Percentiles rank a stretch among this genome's conserved stretches.
Evolutionary conservation across 2,113 vertebrate genomes (phyloP).

Genomic region (Emydura subglobosa): DNA sequence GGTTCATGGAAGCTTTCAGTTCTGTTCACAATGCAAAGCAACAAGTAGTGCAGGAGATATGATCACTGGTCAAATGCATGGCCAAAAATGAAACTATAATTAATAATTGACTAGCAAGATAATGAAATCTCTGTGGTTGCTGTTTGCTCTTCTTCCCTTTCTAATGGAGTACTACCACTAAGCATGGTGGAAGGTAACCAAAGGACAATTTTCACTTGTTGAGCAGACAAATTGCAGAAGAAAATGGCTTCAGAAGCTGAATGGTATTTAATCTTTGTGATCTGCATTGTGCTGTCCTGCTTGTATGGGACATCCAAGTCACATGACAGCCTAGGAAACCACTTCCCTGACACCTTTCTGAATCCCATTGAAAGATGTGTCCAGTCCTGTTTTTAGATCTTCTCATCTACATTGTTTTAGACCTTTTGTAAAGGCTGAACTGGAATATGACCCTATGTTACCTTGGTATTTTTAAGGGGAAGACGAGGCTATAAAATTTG

Average conservation of each 20-base stretch:
- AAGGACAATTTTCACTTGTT: accelerated
- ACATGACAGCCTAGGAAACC: accelerated
- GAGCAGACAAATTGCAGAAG: accelerated
- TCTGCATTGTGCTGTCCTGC: accelerated
- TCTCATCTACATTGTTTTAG: neutral
- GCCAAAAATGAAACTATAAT: neutral
- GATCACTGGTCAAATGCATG: neutral
- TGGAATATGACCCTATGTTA: neutral
- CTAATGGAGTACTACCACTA: accelerated
- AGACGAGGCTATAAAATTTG: accelerated
- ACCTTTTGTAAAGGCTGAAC: accelerated
- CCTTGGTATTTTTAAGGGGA: neutral
- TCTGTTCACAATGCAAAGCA: neutral
- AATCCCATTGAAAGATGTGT: accelerated
- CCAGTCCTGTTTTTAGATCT: accelerated
- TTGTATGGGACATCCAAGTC: accelerated
- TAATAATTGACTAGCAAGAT: constrained; percentile 66
- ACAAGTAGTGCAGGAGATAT: neutral
- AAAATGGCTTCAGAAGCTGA: accelerated
- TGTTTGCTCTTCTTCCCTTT: neutral
- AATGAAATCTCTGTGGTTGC: neutral
- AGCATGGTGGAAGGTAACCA: accelerated
- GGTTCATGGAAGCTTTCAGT: neutral
- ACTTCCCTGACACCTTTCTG: accelerated
- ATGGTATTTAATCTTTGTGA: accelerated